phyloP scores from a whole-genome alignment of 2,113 vertebrate genomes.

The Sigmodon hispidus region DNA sequence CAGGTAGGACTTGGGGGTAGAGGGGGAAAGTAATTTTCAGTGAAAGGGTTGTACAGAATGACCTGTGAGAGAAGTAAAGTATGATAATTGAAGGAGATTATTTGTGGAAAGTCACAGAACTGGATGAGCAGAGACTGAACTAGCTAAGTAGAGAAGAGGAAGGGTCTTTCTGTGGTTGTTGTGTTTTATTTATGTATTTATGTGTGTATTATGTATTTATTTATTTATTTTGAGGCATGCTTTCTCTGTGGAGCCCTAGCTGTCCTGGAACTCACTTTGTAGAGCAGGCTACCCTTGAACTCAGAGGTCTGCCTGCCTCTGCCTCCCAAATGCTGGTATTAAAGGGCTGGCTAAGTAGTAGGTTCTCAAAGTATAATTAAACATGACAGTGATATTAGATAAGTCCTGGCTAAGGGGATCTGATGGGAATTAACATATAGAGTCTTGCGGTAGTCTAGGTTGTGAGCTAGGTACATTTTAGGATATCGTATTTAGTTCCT shows the following conservation, averaged over 20 bases:
- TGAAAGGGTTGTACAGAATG: background rate
- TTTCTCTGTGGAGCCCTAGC: background rate
- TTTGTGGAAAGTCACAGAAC: background rate
- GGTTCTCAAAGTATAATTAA: background rate
- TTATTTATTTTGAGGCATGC: accelerated
- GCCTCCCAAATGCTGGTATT: background rate
- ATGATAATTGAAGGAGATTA: background rate
- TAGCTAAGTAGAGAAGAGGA: background rate
- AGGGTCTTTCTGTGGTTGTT: background rate
- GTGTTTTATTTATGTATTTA: accelerated
- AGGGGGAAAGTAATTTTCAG: background rate
- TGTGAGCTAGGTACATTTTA: background rate
- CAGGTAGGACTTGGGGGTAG: background rate
- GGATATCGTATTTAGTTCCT: background rate
- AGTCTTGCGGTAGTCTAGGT: background rate
- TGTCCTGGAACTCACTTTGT: background rate
- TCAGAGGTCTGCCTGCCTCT: background rate
- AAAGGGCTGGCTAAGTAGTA: background rate
- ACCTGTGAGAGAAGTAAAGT: background rate
- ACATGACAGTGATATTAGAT: background rate
- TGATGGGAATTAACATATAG: background rate
- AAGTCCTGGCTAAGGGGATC: background rate
- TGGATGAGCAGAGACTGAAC: background rate
- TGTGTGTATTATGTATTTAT: no score
- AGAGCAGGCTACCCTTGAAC: background rate